A percentile compares a stretch with the other conserved stretches of the same genome.
Evolutionary conservation across 1,140 invertebrate genomes (phyloP).

Genomic region (Ctenoplectra terminalis): DNA sequence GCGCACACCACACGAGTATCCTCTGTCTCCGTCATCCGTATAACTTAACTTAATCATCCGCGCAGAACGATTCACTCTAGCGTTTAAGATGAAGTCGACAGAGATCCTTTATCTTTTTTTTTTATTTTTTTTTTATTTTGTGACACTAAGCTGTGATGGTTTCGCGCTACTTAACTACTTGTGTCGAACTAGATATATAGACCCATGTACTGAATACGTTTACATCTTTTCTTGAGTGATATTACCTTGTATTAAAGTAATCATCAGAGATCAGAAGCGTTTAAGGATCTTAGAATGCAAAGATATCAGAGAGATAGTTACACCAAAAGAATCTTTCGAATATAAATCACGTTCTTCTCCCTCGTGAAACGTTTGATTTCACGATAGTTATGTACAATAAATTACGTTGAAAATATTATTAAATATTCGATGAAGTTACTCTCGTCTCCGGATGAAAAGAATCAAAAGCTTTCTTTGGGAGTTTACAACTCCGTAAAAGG

Average conservation of each 20-base stretch:
- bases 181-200: constrained; percentile 78
- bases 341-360: not conserved
- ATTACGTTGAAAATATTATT: not conserved
- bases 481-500: constrained; percentile 2
- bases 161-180: constrained; percentile 71
- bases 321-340: not conserved
- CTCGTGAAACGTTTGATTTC: not conserved
- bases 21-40: constrained; percentile 14
- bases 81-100: constrained; percentile 64
- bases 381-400: not conserved
- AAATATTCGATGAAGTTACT: not conserved
- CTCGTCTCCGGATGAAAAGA: constrained; percentile 4
- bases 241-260: constrained; percentile 36
- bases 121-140: no score
- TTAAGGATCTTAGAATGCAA: not conserved
- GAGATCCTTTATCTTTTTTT: no score
- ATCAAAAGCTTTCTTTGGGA: not conserved
- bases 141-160: constrained; percentile 63
- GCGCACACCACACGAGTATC: not conserved
- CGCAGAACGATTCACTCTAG: constrained; percentile 55
- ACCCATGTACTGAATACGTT: constrained; percentile 81
- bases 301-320: not conserved
- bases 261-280: constrained; percentile 24
- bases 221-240: constrained; percentile 60
- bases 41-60: constrained; percentile 50